phyloP scores from a whole-genome alignment of 1,140 invertebrate species.

The Orussus abietinus region DNA sequence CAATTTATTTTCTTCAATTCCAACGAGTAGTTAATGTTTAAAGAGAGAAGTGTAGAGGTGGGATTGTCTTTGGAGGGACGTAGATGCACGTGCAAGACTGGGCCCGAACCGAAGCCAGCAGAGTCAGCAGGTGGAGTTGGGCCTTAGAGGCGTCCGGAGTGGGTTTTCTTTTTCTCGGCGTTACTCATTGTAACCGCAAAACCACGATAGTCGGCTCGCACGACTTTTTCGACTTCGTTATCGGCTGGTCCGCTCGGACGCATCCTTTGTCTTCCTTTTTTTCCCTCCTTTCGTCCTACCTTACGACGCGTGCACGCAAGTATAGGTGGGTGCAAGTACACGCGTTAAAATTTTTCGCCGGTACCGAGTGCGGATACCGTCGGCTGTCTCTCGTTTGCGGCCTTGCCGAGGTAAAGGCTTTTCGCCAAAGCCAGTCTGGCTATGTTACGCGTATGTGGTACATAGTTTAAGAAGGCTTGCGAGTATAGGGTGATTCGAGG shows the following conservation, averaged over 20 bases:
- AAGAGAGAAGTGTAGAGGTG: slow-evolving; percentile 2
- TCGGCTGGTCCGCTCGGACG: slow-evolving; percentile 18
- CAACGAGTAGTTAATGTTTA: slow-evolving; percentile 2
- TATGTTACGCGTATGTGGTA: too few species aligned
- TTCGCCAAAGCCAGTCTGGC: too few species aligned
- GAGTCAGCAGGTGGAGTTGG: slow-evolving; percentile 3
- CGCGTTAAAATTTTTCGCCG: slow-evolving; percentile 15
- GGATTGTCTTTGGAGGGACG: slow-evolving; percentile 1
- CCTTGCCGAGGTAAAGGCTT: too few species aligned
- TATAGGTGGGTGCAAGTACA: slow-evolving; percentile 11
- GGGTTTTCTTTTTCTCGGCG: slow-evolving; percentile 18
- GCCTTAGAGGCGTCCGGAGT: not conserved
- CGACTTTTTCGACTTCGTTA: slow-evolving; percentile 27
- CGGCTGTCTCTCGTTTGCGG: too few species aligned
- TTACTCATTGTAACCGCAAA: slow-evolving; percentile 28
- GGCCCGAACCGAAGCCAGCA: not conserved
- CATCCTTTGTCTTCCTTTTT: slow-evolving; percentile 3
- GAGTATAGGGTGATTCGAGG: too few species aligned
- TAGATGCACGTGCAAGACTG: slow-evolving; percentile 6
- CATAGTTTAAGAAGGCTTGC: too few species aligned
- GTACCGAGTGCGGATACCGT: slow-evolving; percentile 9
- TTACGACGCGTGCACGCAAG: not conserved
- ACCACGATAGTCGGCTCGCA: slow-evolving; percentile 19
- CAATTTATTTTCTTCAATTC: not conserved
- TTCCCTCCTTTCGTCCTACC: not conserved